Base-by-base conservation (phyloP, 2,113 vertebrate species). In the Labrus mixtus region DNA sequence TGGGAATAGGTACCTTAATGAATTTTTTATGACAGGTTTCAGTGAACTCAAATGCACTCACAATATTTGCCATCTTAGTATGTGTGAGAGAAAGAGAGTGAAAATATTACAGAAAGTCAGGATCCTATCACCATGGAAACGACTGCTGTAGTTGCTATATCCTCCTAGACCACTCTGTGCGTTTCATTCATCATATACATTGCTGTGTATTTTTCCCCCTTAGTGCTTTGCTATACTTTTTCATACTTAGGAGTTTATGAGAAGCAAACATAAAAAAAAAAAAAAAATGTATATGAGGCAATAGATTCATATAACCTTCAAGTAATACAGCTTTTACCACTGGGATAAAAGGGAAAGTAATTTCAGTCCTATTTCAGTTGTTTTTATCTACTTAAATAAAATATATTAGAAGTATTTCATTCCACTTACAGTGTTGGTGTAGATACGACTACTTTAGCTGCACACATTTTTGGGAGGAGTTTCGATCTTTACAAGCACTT, bases 111-210 rank as follows among this genome's bases (percentile, higher is more conserved):
- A 50, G 48, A 65, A 68, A 61, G 50, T 13, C 25, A 68, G 62
- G 59, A 20, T 51, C 60, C 39, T 25, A 67, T 90, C 73, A 46
- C 82, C 74, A 87, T 83, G 82, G 82, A 65, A 91, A 91, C 76
- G n/a, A 41, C 25, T 72, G 39, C 54, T 43, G 29, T 22, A 45
- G 16, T n/a, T 53, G 11, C 46, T 17, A 45, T 57, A 36, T 43
- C 20, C 8, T 5, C 20, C 19, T 15, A 17, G 46, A 15, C 15
- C 29, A 33, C 29, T 33, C 29, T 33, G 29, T 33, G 29, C 29
- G 4, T 33, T 33, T 3, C 6, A 33, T 33, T 33, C 29, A 33
- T 33, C 29, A 33, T 33, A 33, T 33, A 33, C 29, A 33, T 6
- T 33, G 29, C n/a, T n/a, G n/a, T n/a, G n/a, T n/a, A n/a, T n/a